phyloP scores from a whole-genome alignment of 2,888 invertebrate species.

The Ceriagrion tenellum region DNA sequence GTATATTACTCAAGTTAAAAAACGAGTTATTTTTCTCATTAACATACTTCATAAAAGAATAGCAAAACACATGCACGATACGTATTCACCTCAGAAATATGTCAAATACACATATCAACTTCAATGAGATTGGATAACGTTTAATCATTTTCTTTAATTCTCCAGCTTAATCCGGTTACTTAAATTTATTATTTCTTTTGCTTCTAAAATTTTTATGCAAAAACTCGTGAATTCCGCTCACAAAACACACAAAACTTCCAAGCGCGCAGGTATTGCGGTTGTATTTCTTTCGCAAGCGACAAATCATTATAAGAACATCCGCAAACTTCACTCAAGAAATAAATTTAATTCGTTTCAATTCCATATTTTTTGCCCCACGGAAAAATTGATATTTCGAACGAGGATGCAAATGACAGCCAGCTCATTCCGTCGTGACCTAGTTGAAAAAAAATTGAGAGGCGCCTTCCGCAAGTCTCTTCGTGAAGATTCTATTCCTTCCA shows the following conservation, averaged over 20 bases:
- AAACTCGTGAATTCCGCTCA: too few relatives aligned
- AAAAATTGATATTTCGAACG: not conserved
- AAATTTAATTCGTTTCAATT: not conserved
- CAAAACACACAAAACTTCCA: not conserved
- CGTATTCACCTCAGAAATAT: too few relatives aligned
- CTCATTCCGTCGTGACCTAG: constrained; percentile 13
- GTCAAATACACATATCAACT: too few relatives aligned
- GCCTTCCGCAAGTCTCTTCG: not conserved
- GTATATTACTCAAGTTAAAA: too few relatives aligned
- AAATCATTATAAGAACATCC: not conserved
- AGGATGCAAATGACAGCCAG: not conserved
- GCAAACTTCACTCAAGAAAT: not conserved
- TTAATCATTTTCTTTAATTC: too few relatives aligned
- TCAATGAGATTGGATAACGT: too few relatives aligned
- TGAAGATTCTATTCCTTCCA: not conserved
- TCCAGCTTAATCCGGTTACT: too few relatives aligned
- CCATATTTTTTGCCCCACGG: not conserved
- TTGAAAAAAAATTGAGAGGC: not conserved
- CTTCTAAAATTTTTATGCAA: too few relatives aligned
- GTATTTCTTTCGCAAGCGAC: not conserved
- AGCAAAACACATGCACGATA: too few relatives aligned
- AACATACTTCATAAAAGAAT: too few relatives aligned
- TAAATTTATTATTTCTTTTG: too few relatives aligned
- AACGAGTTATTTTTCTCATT: too few relatives aligned
- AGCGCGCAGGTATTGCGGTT: not conserved